phyloP scores from a whole-genome alignment of 1,140 invertebrate genomes.

The Mercenaria mercenaria region DNA sequence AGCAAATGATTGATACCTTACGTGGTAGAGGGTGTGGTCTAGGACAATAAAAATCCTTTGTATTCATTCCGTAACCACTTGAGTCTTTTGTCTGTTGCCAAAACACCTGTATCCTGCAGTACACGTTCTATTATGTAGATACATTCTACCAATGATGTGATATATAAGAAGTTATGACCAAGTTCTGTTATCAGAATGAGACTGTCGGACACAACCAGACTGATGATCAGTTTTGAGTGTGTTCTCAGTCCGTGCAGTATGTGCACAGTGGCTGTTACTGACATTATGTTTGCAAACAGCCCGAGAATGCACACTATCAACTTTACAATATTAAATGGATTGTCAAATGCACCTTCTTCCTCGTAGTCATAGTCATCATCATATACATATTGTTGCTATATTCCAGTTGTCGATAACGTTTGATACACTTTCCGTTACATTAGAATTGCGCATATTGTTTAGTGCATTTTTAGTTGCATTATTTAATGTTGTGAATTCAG shows the following conservation, averaged over 20 bases:
- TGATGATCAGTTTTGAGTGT: constrained; percentile 76
- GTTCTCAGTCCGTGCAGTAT: constrained; percentile 65
- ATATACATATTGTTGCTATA: too few relatives aligned
- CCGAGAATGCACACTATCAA: constrained; percentile 66
- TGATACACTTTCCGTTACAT: too few relatives aligned
- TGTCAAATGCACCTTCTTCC: neutral
- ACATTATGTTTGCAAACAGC: constrained; percentile 70
- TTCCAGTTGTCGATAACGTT: too few relatives aligned
- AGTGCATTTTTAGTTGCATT: too few relatives aligned
- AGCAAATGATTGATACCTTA: too few relatives aligned
- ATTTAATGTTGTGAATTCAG: too few relatives aligned
- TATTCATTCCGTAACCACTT: too few relatives aligned
- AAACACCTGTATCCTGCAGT: constrained; percentile 56
- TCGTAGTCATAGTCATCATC: neutral
- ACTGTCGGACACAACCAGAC: constrained; percentile 74
- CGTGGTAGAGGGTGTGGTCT: too few relatives aligned
- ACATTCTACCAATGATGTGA: neutral
- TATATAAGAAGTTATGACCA: neutral
- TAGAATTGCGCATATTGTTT: too few relatives aligned
- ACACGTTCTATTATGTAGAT: neutral
- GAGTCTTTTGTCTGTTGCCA: too few relatives aligned
- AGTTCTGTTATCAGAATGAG: constrained; percentile 71
- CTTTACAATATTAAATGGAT: neutral
- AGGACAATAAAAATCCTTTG: too few relatives aligned
- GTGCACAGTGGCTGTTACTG: constrained; percentile 70